phyloP scores from a whole-genome alignment of 1,140 invertebrate genomes.

The Aphis gossypii region DNA sequence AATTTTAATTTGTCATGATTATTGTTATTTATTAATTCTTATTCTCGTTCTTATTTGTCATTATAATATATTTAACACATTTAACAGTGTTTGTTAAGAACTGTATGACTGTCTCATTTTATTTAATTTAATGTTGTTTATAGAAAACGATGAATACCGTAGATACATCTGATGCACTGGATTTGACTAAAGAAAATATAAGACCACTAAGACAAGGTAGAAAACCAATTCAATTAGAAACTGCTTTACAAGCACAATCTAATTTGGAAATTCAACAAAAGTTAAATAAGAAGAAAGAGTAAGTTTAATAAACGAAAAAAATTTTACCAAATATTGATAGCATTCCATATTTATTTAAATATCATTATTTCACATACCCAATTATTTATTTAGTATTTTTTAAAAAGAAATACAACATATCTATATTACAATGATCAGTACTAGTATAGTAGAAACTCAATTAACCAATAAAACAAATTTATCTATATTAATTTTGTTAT shows the following conservation, averaged over 20 bases:
- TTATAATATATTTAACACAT: neutral
- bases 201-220: constrained; percentile 85
- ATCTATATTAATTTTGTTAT: neutral
- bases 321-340: neutral
- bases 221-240: constrained; percentile 76
- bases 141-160: constrained; percentile 24
- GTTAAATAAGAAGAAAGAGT: constrained; percentile 69
- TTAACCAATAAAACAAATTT: neutral
- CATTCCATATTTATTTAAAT: too few species aligned
- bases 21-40: too few species aligned
- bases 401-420: too few species aligned
- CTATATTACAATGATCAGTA: too few species aligned
- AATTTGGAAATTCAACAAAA: constrained; percentile 69
- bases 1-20: too few species aligned
- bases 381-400: neutral
- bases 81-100: neutral
- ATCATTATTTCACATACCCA: neutral
- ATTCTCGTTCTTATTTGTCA: too few species aligned
- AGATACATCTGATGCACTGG: constrained; percentile 63
- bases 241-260: constrained; percentile 77
- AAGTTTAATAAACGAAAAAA: constrained; percentile 59
- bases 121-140: neutral
- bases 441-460: neutral
- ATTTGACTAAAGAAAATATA: constrained; percentile 87
- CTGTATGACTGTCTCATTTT: neutral